These are phyloP conservation scores for Diaprepes abbreviatus DNA, from an alignment of 2,888 invertebrate species.

Conservation along the genomic window DNA sequence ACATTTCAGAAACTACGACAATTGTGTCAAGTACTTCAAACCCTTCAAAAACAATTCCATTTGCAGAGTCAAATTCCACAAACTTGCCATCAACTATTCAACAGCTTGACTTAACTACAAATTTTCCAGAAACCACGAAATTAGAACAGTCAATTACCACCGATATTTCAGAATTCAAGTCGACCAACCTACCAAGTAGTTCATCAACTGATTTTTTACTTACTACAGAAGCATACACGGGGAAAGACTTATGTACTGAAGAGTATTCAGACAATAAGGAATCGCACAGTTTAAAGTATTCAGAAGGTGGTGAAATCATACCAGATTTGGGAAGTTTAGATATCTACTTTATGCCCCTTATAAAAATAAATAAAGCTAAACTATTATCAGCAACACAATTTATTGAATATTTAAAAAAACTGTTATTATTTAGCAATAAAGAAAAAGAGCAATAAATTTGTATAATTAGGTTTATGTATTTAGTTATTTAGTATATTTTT, in stretches of 20 bases:
- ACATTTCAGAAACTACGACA: too few relatives aligned
- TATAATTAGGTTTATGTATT: background rate
- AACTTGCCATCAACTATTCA: too few relatives aligned
- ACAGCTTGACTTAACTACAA: too few relatives aligned
- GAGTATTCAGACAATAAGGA: background rate
- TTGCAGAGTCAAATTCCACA: too few relatives aligned
- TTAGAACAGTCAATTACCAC: too few relatives aligned
- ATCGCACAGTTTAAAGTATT: background rate
- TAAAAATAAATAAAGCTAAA: slow-evolving; percentile 2
- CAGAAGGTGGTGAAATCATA: background rate
- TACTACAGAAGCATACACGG: background rate
- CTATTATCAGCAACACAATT: slow-evolving; percentile 7
- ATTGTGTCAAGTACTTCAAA: too few relatives aligned
- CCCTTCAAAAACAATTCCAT: too few relatives aligned
- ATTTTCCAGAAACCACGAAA: too few relatives aligned
- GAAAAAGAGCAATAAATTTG: background rate
- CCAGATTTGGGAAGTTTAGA: background rate
- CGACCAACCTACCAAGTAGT: too few relatives aligned
- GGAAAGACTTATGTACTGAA: background rate
- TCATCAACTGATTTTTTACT: background rate
- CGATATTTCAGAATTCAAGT: too few relatives aligned
- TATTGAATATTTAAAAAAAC: slow-evolving; percentile 1
- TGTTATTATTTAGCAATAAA: background rate
- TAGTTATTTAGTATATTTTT: background rate
- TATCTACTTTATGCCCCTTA: slow-evolving; percentile 19